Conservation (phyloP, 2,888 invertebrate species). For the Xestia rhomboidea region DNA sequence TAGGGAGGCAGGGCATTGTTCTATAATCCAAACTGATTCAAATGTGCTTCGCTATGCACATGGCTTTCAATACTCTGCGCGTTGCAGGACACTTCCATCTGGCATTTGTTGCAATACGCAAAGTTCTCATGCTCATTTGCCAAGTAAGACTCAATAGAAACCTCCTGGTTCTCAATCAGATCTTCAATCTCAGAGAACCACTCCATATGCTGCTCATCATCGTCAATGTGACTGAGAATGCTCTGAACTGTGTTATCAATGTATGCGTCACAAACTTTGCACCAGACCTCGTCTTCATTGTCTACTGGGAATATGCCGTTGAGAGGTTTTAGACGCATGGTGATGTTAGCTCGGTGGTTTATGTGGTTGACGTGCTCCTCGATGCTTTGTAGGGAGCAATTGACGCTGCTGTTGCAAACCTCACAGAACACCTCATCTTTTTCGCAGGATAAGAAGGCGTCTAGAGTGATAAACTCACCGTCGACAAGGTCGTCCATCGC, state of each 20-base stretch:
- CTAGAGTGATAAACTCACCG: constrained; percentile 79
- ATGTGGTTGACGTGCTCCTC: constrained; percentile 79
- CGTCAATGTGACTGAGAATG: constrained; percentile 78
- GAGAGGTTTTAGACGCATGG: constrained; percentile 77
- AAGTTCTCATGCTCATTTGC: constrained; percentile 76
- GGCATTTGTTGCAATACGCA: constrained; percentile 80
- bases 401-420: constrained; percentile 73
- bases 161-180: constrained; percentile 75
- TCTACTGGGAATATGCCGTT: constrained; percentile 78
- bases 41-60: constrained; percentile 77
- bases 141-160: constrained; percentile 75
- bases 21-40: constrained; percentile 74
- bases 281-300: constrained; percentile 78
- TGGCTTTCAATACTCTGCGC: constrained; percentile 74
- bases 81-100: constrained; percentile 75
- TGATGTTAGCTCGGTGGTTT: constrained; percentile 76
- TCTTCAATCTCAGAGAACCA: constrained; percentile 82
- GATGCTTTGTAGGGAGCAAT: constrained; percentile 74
- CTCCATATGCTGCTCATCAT: constrained; percentile 75
- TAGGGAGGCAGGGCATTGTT: constrained; percentile 32
- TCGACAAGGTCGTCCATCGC: constrained; percentile 80
- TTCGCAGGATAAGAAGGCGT: constrained; percentile 76
- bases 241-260: constrained; percentile 74
- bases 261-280: constrained; percentile 79
- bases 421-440: constrained; percentile 78